These are phyloP conservation scores for Progne subis DNA, from an alignment of 2,113 vertebrate genomes.

Conservation along the genomic window DNA sequence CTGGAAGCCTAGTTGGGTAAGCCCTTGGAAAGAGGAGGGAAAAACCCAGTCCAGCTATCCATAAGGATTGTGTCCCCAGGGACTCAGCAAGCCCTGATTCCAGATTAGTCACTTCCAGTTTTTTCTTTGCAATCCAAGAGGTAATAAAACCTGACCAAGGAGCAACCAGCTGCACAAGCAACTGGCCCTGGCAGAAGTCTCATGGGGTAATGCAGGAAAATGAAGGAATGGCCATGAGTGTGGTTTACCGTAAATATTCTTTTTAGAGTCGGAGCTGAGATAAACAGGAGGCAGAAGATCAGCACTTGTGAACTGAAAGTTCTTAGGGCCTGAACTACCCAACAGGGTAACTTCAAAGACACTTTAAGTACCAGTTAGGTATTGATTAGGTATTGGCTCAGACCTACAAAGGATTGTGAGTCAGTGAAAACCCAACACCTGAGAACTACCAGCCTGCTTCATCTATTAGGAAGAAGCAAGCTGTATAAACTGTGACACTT, in stretches of 20 bases:
- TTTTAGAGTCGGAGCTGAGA: neutral
- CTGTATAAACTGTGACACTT: neutral
- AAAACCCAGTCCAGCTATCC: neutral
- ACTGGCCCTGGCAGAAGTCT: neutral
- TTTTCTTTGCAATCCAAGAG: neutral
- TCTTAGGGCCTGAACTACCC: neutral
- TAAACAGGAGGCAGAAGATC: neutral
- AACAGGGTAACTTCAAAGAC: neutral
- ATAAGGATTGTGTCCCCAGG: neutral
- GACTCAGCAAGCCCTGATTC: neutral
- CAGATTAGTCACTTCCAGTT: neutral
- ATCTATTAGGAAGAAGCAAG: neutral
- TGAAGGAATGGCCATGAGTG: neutral
- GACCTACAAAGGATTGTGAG: neutral
- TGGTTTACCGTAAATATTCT: neutral
- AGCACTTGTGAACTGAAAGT: fast-evolving
- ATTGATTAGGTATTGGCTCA: neutral
- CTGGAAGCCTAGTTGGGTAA: neutral
- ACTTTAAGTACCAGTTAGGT: neutral
- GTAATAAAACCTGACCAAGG: neutral
- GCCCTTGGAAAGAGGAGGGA: neutral
- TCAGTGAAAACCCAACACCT: neutral
- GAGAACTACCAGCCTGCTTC: neutral
- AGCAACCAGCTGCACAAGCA: neutral
- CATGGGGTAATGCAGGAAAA: neutral